Evolutionary conservation across 2,113 vertebrate species (phyloP), one percentile per base, ranked within the genome.

Genomic region (Zosterops pallidus): DNA sequence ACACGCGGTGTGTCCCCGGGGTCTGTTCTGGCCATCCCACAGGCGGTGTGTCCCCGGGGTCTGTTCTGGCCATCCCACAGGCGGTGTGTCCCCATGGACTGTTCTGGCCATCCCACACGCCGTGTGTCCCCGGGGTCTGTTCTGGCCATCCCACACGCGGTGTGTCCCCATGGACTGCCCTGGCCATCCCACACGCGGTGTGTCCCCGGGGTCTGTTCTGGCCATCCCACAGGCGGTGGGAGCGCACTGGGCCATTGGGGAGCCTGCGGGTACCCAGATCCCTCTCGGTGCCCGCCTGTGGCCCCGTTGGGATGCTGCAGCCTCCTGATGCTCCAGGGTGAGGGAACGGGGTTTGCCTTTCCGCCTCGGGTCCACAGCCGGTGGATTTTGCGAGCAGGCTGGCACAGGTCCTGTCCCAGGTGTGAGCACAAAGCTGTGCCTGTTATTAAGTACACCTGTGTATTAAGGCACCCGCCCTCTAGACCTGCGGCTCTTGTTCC

Each of bases 121-220:
- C 44, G 31, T n/a, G 29, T 24, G 14, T 8, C 12, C 11, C 29
- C 14, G 7, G 18, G 22, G 10, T 2, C 25, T 28, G 59, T 11
- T 17, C 14, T 39, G 59, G 4, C 33, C 23, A 49, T 28, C 24
- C 44, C 3, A 13, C 64, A 14, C 23, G 44, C 42, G 25, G 55
- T 5, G 22, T 12, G 64, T 23, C 31, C 56, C 31, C 8, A 12
- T 5, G 31, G 7, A 6, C 14, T 11, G 59, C 10, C 10, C n/a
- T 18, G 57, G n/a, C 31, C 11, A 20, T 68, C 14, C 26, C 5
- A n/a, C 49, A 53, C 14, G 14, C 44, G 19, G 19, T 28, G 62
- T 31, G 31, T 2, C 46, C 65, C 44, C 1, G 1, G 3, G n/a
- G 0, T 2, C 33, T 47, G 44, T 2, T 9, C 3, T 21, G n/a